Conservation (phyloP, 2,888 invertebrate species). For the Shargacucullia verbasci region DNA sequence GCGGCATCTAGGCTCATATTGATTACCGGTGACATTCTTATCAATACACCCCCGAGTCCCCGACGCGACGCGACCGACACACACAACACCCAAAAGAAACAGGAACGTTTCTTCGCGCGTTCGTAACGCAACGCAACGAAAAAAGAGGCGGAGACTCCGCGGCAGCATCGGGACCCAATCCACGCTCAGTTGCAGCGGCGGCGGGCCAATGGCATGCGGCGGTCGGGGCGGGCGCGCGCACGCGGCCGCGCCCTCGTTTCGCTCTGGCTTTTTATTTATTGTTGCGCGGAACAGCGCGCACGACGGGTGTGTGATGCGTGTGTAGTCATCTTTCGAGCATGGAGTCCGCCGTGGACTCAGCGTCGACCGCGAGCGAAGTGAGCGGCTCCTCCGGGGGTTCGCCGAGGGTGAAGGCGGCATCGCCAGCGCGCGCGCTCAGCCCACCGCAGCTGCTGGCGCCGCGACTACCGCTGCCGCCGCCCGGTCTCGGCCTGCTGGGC, state of each 20-base stretch:
- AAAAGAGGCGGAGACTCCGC: conserved; percentile 86
- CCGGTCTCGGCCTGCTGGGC: conserved; percentile 94
- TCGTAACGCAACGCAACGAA: conserved; percentile 83
- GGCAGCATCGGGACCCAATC: conserved; percentile 78
- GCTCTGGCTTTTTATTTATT: conserved; percentile 92
- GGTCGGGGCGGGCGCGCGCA: conserved; percentile 85
- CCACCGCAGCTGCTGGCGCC: conserved; percentile 92
- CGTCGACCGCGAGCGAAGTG: conserved; percentile 88
- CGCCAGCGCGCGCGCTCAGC: conserved; percentile 82
- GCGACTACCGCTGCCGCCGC: conserved; percentile 94
- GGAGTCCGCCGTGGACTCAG: conserved; percentile 90
- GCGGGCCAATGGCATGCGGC: conserved; percentile 81
- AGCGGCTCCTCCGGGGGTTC: conserved; percentile 87
- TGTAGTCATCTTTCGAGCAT: conserved; percentile 80
- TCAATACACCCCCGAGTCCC: conserved; percentile 85
- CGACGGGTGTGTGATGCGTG: conserved; percentile 90
- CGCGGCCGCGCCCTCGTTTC: conserved; percentile 87
- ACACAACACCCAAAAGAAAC: conserved; percentile 89
- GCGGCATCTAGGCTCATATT: conserved; percentile 86
- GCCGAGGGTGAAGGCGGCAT: conserved; percentile 85
- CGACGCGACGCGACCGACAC: conserved; percentile 73
- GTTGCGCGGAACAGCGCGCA: conserved; percentile 91
- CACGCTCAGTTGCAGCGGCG: conserved; percentile 64
- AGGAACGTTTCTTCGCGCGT: conserved; percentile 89
- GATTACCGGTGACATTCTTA: conserved; percentile 91